These are phyloP conservation scores for Hypolimnas misippus DNA, from an alignment of 2,888 invertebrate genomes.

Conservation along the genomic window DNA sequence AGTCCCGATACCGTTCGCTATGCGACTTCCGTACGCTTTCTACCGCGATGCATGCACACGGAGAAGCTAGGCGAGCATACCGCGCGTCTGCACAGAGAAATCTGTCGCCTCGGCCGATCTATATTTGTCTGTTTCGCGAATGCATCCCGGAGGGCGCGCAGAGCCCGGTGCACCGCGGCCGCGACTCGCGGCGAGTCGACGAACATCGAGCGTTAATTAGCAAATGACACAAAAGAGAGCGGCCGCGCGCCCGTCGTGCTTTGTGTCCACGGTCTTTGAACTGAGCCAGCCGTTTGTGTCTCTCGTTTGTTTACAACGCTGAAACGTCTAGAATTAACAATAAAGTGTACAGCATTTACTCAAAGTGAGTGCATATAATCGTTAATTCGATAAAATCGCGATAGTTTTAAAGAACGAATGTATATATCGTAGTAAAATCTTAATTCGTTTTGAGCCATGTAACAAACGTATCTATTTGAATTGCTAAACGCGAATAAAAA, in stretches of 20 bases:
- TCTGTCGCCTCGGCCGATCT: constrained; percentile 45
- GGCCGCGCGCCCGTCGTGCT: constrained; percentile 49
- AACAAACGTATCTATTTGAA: neutral
- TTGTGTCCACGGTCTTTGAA: constrained; percentile 69
- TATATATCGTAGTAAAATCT: neutral
- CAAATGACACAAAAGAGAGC: constrained; percentile 44
- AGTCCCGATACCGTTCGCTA: constrained; percentile 51
- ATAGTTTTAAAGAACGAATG: neutral
- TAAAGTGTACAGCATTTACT: constrained; percentile 16
- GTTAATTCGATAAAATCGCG: neutral
- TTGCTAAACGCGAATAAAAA: neutral
- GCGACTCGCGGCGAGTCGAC: constrained; percentile 22
- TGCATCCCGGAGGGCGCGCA: constrained; percentile 41
- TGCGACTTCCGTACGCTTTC: constrained; percentile 44
- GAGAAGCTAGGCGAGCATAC: neutral
- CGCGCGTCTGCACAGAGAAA: constrained; percentile 48
- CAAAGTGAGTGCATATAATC: constrained; percentile 11
- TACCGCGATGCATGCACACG: constrained; percentile 27
- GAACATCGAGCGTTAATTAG: constrained; percentile 43
- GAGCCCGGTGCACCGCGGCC: constrained; percentile 17
- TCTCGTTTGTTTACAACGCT: constrained; percentile 58
- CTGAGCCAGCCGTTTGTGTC: constrained; percentile 52
- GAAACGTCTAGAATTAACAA: constrained; percentile 55
- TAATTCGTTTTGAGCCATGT: neutral
- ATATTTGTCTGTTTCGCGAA: constrained; percentile 46